phyloP scores from a whole-genome alignment of 2,888 invertebrate species.

The Lithodes maja region DNA sequence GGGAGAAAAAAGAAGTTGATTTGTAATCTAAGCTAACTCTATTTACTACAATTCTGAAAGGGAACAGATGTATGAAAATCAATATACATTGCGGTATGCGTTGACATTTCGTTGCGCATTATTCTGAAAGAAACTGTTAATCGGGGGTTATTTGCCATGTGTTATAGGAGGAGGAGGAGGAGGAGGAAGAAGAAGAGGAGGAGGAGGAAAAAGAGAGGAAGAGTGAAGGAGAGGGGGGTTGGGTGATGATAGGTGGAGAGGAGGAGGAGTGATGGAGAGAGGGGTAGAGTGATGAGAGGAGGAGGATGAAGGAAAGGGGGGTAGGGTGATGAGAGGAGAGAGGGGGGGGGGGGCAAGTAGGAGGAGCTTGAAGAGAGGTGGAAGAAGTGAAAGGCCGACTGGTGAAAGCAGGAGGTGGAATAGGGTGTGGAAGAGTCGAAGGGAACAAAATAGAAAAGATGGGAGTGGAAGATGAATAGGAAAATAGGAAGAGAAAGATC shows the following conservation, averaged over 20 bases:
- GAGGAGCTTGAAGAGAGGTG: neutral
- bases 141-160: too few species aligned
- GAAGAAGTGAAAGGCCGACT: neutral
- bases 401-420: neutral
- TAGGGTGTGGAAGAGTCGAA: neutral
- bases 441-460: neutral
- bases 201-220: neutral
- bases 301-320: neutral
- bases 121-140: too few species aligned
- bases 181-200: neutral
- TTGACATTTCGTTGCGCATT: too few species aligned
- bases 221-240: neutral
- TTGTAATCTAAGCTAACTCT: too few species aligned
- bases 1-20: too few species aligned
- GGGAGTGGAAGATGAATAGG: neutral
- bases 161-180: neutral
- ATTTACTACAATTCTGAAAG: too few species aligned
- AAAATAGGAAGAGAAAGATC: neutral
- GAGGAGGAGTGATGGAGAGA: too few species aligned
- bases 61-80: too few species aligned
- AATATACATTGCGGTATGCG: too few species aligned
- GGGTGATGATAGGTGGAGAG: too few species aligned
- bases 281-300: neutral
- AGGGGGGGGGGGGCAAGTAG: neutral
- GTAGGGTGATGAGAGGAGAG: too few species aligned